Conservation (phyloP, 2,888 invertebrate species). For the Phoenoteleia sp. region DNA sequence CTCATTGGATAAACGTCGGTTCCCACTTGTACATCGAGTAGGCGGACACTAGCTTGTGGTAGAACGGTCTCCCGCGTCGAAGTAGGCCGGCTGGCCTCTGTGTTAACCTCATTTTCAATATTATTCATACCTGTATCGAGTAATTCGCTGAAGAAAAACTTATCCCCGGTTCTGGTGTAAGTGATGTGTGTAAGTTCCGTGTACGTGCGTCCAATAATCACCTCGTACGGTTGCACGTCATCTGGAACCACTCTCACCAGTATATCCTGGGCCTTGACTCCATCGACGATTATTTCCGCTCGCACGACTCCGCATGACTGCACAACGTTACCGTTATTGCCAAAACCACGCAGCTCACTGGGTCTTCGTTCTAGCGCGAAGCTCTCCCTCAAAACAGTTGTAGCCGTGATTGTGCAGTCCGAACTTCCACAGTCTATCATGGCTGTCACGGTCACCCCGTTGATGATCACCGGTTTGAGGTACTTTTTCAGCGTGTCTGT, state of each 20-base stretch:
- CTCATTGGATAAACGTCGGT: too few relatives aligned
- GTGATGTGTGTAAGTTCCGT: conserved; percentile 12
- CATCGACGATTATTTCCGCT: conserved; percentile 53
- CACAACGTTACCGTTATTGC: not conserved
- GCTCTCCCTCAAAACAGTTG: conserved; percentile 26
- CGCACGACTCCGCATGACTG: conserved; percentile 33
- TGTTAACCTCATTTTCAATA: too few relatives aligned
- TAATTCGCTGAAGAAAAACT: conserved; percentile 14
- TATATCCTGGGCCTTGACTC: conserved; percentile 54
- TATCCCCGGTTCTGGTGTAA: conserved; percentile 2
- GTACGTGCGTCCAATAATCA: not conserved
- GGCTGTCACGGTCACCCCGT: not conserved
- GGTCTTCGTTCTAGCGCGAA: too few relatives aligned
- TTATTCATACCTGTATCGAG: too few relatives aligned
- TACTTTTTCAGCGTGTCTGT: not conserved
- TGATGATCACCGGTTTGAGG: not conserved
- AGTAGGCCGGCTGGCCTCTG: too few relatives aligned
- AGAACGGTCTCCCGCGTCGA: too few relatives aligned
- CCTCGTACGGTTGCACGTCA: not conserved
- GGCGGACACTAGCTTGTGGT: too few relatives aligned
- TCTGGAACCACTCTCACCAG: conserved; percentile 15
- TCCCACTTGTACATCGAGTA: too few relatives aligned
- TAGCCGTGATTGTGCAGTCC: conserved; percentile 62
- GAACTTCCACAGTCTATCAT: conserved; percentile 65
- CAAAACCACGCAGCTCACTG: conserved; percentile 46